Percentiles rank a stretch among this genome's conserved stretches.
Conservation (phyloP, 2,113 vertebrate species). For the Rhinogobius similis region DNA sequence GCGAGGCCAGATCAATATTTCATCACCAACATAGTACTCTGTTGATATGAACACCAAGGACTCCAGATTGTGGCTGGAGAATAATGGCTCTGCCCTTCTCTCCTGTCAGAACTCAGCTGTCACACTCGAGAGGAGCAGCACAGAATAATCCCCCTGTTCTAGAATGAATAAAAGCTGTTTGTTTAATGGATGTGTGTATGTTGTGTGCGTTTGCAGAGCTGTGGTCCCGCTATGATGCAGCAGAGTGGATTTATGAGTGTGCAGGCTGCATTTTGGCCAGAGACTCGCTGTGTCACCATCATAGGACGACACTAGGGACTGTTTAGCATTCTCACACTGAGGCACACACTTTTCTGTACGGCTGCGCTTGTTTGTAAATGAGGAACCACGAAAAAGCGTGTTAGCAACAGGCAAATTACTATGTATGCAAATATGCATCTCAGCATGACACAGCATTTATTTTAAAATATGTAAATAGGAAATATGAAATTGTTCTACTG, state of each 20-base stretch:
- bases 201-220: slow-evolving; percentile 24
- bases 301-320: slow-evolving; percentile 37
- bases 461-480: neutral
- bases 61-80: slow-evolving; percentile 16
- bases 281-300: slow-evolving; percentile 66
- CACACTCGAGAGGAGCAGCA: neutral
- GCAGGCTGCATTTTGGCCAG: slow-evolving; percentile 51
- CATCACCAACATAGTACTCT: slow-evolving; percentile 40
- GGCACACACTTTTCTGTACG: slow-evolving; percentile 9
- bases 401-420: slow-evolving; percentile 14
- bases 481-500: neutral
- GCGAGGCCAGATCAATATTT: slow-evolving; percentile 60
- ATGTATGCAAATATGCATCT: slow-evolving; percentile 17
- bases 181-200: slow-evolving; percentile 8
- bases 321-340: slow-evolving; percentile 37
- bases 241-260: slow-evolving; percentile 57
- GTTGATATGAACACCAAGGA: slow-evolving; percentile 41
- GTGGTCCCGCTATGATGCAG: slow-evolving; percentile 35
- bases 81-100: slow-evolving; percentile 1
- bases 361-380: slow-evolving; percentile 40
- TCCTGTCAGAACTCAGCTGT: neutral
- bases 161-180: slow-evolving; percentile 29
- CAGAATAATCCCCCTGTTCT: slow-evolving; percentile 12
- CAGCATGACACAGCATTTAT: slow-evolving; percentile 39
- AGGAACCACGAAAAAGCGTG: slow-evolving; percentile 4